Percentiles rank a stretch among this genome's conserved stretches.
Evolutionary conservation across 2,888 invertebrate genomes (phyloP).

Genomic region (Euspilapteryx auroguttella): DNA sequence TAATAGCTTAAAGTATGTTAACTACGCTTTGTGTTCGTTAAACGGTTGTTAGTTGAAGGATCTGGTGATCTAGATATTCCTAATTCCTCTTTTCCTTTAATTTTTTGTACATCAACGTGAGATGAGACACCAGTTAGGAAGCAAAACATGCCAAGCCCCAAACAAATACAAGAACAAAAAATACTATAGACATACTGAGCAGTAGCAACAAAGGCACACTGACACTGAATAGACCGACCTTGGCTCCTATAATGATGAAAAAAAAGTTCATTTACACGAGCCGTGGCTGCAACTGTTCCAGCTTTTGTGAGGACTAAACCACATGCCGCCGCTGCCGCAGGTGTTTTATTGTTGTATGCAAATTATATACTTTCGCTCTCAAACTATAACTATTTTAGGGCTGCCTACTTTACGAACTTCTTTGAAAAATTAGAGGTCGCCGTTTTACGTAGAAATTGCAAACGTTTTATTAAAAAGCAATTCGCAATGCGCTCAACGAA

Average conservation of each 20-base stretch:
- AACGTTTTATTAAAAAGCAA: too few relatives aligned
- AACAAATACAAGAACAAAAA: neutral
- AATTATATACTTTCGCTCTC: constrained; percentile 54
- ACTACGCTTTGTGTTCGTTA: too few relatives aligned
- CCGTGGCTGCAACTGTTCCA: constrained; percentile 32
- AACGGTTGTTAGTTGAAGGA: too few relatives aligned
- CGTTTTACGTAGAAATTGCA: too few relatives aligned
- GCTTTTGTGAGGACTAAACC: constrained; percentile 38
- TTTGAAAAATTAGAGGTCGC: too few relatives aligned
- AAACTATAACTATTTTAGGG: constrained; percentile 33
- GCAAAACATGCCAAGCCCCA: too few relatives aligned
- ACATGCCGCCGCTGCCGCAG: constrained; percentile 36
- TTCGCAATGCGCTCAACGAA: too few relatives aligned
- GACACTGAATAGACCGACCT: constrained; percentile 21
- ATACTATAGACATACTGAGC: neutral
- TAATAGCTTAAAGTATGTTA: neutral
- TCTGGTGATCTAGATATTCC: too few relatives aligned
- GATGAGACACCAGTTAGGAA: too few relatives aligned
- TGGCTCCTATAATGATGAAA: constrained; percentile 38
- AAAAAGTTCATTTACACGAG: constrained; percentile 55
- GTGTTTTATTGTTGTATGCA: constrained; percentile 59
- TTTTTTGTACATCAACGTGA: too few relatives aligned
- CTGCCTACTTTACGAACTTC: too few relatives aligned
- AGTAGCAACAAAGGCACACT: constrained; percentile 7
- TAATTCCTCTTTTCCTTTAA: too few relatives aligned